Conservation (phyloP, 1,140 invertebrate genomes). For the Euglossa dilemma region DNA sequence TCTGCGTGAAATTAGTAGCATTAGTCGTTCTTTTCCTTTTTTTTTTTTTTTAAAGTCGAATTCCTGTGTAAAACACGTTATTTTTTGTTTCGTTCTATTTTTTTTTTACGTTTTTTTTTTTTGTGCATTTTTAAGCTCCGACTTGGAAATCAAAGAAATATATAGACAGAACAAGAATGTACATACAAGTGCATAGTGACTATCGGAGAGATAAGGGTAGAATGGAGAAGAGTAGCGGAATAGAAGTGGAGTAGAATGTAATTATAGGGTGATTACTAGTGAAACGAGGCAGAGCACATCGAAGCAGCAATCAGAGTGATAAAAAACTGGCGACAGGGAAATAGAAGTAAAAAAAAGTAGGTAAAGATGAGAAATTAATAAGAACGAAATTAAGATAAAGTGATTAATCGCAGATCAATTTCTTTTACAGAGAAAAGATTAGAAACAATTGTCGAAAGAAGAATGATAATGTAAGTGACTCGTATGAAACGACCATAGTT, state of each 20-base stretch:
- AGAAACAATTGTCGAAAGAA: neutral
- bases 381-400: neutral
- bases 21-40: neutral
- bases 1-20: conserved; percentile 46
- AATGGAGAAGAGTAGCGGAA: neutral
- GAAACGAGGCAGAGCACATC: neutral
- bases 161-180: neutral
- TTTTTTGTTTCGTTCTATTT: neutral
- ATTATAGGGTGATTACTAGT: neutral
- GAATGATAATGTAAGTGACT: conserved; percentile 14
- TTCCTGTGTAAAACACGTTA: neutral
- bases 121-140: conserved; percentile 40
- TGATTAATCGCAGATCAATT: neutral
- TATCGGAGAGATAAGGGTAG: neutral
- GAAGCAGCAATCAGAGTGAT: neutral
- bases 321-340: neutral
- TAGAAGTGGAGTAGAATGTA: neutral
- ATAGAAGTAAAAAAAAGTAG: neutral
- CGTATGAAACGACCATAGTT: neutral
- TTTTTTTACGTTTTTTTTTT: too few relatives aligned
- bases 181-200: neutral
- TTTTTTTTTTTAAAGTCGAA: neutral
- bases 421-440: neutral
- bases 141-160: conserved; percentile 16
- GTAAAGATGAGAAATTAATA: neutral